Conservation (phyloP, 2,797 vertebrate genomes). For the Poeciliopsis infans region DNA sequence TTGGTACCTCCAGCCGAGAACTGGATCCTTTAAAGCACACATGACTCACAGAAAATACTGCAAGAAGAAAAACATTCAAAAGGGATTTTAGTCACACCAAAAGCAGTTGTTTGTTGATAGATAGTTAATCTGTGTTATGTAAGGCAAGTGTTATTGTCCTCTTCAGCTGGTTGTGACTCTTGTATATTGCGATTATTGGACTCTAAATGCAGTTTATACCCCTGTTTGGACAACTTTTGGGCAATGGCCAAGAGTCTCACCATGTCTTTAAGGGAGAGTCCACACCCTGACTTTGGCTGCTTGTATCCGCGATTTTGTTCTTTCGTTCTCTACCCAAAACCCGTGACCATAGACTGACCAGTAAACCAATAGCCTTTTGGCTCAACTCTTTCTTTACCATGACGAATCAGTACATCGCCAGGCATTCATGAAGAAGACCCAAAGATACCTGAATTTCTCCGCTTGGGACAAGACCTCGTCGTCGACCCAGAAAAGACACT, state of each 20-base stretch:
- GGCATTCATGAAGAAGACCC: too few species aligned
- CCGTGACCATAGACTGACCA: too few species aligned
- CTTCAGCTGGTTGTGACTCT: neutral
- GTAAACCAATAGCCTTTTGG: too few species aligned
- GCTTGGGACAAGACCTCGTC: too few species aligned
- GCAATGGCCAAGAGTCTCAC: too few species aligned
- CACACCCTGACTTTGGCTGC: too few species aligned
- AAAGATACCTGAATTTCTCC: too few species aligned
- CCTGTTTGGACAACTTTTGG: neutral
- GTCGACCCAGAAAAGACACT: too few species aligned
- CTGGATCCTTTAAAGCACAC: constrained; percentile 1
- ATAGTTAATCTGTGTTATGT: neutral
- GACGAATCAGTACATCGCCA: too few species aligned
- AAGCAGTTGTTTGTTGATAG: neutral
- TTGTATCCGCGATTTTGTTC: too few species aligned
- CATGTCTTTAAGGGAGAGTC: neutral
- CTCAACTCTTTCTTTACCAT: too few species aligned
- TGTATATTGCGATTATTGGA: neutral
- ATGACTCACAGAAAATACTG: constrained; percentile 15
- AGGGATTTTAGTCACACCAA: constrained; percentile 1
- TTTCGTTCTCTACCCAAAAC: too few species aligned
- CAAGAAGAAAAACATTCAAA: neutral
- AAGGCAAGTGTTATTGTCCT: neutral
- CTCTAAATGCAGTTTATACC: neutral
- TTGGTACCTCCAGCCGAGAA: constrained; percentile 22